These are phyloP conservation scores for Hassar affinis DNA, from an alignment of 2,113 vertebrate genomes.

Conservation along the genomic window DNA sequence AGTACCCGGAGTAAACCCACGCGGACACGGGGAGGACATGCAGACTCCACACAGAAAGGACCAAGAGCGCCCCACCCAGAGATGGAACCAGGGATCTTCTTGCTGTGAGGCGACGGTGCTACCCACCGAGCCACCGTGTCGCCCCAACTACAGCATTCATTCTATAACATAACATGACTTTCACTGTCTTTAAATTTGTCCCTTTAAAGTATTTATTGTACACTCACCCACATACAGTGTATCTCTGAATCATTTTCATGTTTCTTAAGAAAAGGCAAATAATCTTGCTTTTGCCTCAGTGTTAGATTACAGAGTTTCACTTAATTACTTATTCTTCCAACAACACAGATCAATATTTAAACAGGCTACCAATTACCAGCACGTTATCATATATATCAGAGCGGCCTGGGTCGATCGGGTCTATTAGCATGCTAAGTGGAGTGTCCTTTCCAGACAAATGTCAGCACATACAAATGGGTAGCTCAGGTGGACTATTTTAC, in stretches of 20 bases:
- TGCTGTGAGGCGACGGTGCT: no score
- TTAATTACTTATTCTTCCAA: background rate
- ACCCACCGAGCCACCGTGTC: no score
- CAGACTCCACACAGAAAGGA: no score
- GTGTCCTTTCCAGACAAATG: constrained; percentile 16
- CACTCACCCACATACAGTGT: background rate
- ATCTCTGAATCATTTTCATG: background rate
- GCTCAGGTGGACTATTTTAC: constrained; percentile 34
- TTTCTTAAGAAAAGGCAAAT: background rate
- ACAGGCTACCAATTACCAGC: constrained; percentile 13
- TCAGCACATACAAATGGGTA: background rate
- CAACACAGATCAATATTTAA: constrained; percentile 5
- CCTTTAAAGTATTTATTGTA: background rate
- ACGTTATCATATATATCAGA: constrained; percentile 16
- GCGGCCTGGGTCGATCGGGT: background rate
- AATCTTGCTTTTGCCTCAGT: background rate
- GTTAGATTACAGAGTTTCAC: background rate
- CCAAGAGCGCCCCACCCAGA: no score
- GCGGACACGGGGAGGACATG: no score
- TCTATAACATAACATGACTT: background rate
- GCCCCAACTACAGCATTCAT: no score
- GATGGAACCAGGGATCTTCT: no score
- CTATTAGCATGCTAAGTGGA: constrained; percentile 34
- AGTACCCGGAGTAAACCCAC: no score
- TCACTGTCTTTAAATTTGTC: background rate